These are phyloP conservation scores for Koerneria pararmatus DNA, from an alignment of 2,888 invertebrate genomes.

Conservation along the genomic window DNA sequence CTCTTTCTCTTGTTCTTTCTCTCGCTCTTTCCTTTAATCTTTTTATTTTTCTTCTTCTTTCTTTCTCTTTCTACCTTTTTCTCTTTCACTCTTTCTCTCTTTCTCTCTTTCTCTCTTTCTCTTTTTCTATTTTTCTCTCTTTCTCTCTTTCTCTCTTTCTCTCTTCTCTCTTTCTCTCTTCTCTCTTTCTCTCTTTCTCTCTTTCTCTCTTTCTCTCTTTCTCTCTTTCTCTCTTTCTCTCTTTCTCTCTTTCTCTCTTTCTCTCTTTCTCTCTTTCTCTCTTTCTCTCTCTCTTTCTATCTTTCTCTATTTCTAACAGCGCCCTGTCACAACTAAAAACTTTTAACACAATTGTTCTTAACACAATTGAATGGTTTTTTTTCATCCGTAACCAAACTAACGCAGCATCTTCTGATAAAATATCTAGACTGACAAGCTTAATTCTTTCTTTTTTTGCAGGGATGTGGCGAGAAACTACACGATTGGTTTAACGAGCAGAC, in stretches of 20 bases:
- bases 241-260: neutral
- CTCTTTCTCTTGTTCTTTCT: neutral
- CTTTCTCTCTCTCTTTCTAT: neutral
- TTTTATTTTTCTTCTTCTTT: neutral
- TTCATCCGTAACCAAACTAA: no score
- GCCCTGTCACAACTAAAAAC: constrained; percentile 20
- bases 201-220: neutral
- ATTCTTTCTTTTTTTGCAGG: constrained; percentile 33
- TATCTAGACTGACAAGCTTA: no score
- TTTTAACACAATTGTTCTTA: no score
- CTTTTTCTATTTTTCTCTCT: no score
- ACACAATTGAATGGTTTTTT: no score
- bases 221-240: no score
- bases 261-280: neutral
- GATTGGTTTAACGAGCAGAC: constrained; percentile 47
- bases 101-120: neutral
- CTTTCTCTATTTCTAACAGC: constrained; percentile 3
- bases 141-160: neutral
- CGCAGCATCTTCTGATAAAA: no score
- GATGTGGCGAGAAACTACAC: constrained; percentile 44
- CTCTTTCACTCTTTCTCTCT: neutral
- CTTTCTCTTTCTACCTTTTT: neutral
- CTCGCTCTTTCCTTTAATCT: neutral
- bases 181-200: neutral
- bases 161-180: neutral